Percentiles rank a stretch among this genome's conserved stretches.
Evolutionary conservation across 1,140 invertebrate genomes (phyloP).

Genomic region (Drosophila ficusphila): DNA sequence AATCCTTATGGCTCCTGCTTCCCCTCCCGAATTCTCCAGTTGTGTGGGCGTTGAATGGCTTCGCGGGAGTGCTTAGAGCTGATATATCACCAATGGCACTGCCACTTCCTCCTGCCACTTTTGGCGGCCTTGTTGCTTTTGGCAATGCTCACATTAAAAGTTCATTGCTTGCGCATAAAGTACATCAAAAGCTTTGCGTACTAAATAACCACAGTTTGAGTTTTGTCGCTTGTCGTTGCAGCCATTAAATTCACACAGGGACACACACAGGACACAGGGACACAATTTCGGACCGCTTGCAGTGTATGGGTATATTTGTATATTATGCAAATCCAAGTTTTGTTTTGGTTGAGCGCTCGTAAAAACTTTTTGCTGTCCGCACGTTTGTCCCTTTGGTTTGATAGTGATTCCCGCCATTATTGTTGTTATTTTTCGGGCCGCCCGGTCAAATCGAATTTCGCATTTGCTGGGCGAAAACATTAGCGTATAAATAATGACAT

Average conservation of each 20-base stretch:
- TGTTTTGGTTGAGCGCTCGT: slow-evolving; percentile 60
- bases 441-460: slow-evolving; percentile 56
- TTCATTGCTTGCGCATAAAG: slow-evolving; percentile 81
- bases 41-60: slow-evolving; percentile 33
- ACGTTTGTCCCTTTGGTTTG: slow-evolving; percentile 65
- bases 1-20: slow-evolving; percentile 17
- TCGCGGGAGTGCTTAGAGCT: slow-evolving; percentile 70
- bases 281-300: background rate
- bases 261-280: slow-evolving; percentile 1
- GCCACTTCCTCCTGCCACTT: slow-evolving; percentile 29
- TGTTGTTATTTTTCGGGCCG: slow-evolving; percentile 26
- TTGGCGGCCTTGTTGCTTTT: slow-evolving; percentile 49
- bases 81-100: slow-evolving; percentile 68
- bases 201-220: slow-evolving; percentile 79
- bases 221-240: slow-evolving; percentile 75
- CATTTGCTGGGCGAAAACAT: slow-evolving; percentile 64
- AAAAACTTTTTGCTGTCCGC: slow-evolving; percentile 72
- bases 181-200: slow-evolving; percentile 77
- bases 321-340: slow-evolving; percentile 78
- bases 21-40: slow-evolving; percentile 9
- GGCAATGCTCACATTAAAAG: slow-evolving; percentile 76
- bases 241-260: slow-evolving; percentile 70
- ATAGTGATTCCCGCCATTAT: slow-evolving; percentile 33
- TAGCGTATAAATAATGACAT: slow-evolving; percentile 62
- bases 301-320: slow-evolving; percentile 44